phyloP scores from a whole-genome alignment of 2,888 invertebrate genomes.

The Drosophila ustulata region DNA sequence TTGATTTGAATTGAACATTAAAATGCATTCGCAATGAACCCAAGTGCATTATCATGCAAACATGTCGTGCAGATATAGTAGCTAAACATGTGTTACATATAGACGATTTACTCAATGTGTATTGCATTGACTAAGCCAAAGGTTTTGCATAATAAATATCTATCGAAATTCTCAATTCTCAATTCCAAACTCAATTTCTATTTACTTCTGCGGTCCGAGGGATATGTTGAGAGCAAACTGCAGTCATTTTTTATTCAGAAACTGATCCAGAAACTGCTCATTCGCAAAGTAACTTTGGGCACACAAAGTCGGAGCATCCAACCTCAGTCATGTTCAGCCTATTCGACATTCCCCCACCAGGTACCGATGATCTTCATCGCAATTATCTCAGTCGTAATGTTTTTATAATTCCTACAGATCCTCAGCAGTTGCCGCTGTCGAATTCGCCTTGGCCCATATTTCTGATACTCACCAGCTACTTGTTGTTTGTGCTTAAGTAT shows the following conservation, averaged over 20 bases:
- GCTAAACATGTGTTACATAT: background rate
- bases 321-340: slow-evolving; percentile 13
- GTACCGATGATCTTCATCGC: background rate
- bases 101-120: background rate
- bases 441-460: slow-evolving; percentile 27
- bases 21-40: slow-evolving; percentile 5
- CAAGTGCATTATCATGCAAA: background rate
- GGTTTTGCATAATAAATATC: slow-evolving; percentile 1
- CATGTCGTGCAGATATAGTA: background rate
- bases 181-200: background rate
- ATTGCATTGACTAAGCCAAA: background rate
- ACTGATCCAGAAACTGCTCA: background rate
- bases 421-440: slow-evolving; percentile 21
- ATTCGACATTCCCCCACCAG: slow-evolving; percentile 25
- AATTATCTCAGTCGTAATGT: background rate
- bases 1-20: background rate
- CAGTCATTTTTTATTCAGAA: background rate
- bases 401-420: slow-evolving; percentile 4
- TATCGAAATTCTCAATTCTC: background rate
- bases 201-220: too few relatives aligned
- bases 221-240: too few relatives aligned
- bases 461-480: slow-evolving; percentile 19
- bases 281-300: background rate
- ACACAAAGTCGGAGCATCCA: background rate
- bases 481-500: slow-evolving; percentile 9